phyloP scores from a whole-genome alignment of 35 echinoderm and acorn worm species.

The Strongylocentrotus purpuratus region DNA sequence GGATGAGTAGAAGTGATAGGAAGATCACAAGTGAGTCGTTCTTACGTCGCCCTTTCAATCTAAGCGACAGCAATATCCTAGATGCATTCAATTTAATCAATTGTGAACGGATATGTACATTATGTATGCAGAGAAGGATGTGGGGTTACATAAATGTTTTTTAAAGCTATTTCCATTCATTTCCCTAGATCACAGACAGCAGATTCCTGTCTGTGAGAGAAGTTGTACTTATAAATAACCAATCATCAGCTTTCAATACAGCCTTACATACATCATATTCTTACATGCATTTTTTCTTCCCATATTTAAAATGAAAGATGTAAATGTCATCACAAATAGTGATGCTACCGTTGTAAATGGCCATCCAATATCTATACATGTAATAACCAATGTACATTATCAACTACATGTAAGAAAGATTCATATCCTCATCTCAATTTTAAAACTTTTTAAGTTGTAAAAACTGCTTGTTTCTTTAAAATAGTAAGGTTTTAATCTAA shows the following conservation, averaged over 20 bases:
- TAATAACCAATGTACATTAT: background rate
- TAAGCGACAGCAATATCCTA: background rate
- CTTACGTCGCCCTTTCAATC: background rate
- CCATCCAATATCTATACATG: background rate
- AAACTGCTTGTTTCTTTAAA: too few relatives aligned
- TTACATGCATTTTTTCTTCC: too few relatives aligned
- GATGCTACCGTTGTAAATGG: too few relatives aligned
- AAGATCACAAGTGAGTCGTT: background rate
- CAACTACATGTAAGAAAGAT: background rate
- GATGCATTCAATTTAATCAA: slow-evolving; percentile 5
- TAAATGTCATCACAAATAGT: too few relatives aligned
- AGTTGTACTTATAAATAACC: background rate
- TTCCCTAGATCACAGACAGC: too few relatives aligned
- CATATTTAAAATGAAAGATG: too few relatives aligned
- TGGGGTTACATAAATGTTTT: background rate
- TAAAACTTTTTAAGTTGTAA: too few relatives aligned
- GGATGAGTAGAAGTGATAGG: background rate
- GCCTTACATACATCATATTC: background rate
- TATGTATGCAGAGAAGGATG: background rate
- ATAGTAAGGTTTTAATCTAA: too few relatives aligned
- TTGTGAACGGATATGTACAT: background rate
- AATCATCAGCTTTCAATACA: background rate
- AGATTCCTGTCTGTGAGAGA: background rate
- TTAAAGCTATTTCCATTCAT: background rate
- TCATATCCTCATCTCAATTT: too few relatives aligned